Conservation (phyloP, 2,113 vertebrate species). For the Sapajus apella region DNA sequence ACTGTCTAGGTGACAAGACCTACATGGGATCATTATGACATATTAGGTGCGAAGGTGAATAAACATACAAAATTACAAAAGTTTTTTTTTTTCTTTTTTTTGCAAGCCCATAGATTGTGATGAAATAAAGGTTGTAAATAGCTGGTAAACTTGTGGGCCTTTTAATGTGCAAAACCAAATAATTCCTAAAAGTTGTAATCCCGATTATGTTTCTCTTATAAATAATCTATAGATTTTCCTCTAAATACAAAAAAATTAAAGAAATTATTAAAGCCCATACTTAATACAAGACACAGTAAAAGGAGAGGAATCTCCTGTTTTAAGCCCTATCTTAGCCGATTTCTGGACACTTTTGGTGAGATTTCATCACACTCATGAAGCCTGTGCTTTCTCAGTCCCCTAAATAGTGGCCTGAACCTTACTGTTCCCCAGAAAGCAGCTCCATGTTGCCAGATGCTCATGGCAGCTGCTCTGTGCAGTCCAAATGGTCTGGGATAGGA, state of each 20-base stretch:
- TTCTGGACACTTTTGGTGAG: not conserved
- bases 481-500: conserved; percentile 97
- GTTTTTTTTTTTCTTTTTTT: not conserved
- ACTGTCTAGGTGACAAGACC: conserved; percentile 43
- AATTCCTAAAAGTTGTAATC: conserved; percentile 74
- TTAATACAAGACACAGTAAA: conserved; percentile 75
- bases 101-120: conserved; percentile 59
- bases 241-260: conserved; percentile 84
- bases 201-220: conserved; percentile 82
- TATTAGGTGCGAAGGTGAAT: conserved; percentile 28
- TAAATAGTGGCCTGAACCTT: conserved; percentile 39
- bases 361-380: conserved; percentile 50
- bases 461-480: conserved; percentile 91
- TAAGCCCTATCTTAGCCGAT: conserved; percentile 58
- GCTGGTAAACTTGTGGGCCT: conserved; percentile 72
- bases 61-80: conserved; percentile 57
- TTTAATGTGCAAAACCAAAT: conserved; percentile 89
- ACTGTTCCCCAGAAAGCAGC: conserved; percentile 61
- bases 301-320: conserved; percentile 33
- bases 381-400: not conserved
- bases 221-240: conserved; percentile 89
- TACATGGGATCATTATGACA: conserved; percentile 31
- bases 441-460: conserved; percentile 61
- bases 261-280: conserved; percentile 82
- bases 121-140: conserved; percentile 67